Base-by-base conservation (phyloP, 2,113 vertebrate species). In the Nothocercus nigrocapillus region DNA sequence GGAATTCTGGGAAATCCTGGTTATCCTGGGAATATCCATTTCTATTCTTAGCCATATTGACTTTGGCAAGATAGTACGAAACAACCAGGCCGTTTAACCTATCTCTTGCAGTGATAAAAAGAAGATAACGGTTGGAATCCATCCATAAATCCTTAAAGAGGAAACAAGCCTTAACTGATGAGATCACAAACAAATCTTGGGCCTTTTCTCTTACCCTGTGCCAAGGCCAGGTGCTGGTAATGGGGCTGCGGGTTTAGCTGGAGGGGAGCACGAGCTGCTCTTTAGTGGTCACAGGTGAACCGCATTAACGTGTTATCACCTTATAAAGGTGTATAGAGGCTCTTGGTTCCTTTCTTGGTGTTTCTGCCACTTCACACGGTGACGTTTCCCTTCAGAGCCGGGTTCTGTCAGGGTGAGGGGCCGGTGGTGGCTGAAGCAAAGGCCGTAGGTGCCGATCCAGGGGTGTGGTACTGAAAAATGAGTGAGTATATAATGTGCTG, bases 31-130 rank as follows among this genome's bases (percentile, higher is more conserved):
- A 4, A 2, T 3, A 21, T 4, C 47, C 4, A 8, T 28, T 30
- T 40, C 13, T 12, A 3, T 42, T 13, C n/a, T 4, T 5, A 45
- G 13, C 49, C 36, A 2, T 6, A 4, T 6, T 3, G 75, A 38
- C 27, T 7, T 2, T 3, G 42, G 18, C 53, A 11, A 19, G 28
- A 62, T 0, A 34, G 5, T 1, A 0, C 0, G 32, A 10, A 8
- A 22, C 5, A 5, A 2, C 14, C 38, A 1, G 20, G 7, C 2
- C 8, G 20, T 12, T 7, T 6, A 19, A 40, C 1, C 44, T 22
- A 28, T 2, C 69, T 22, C 0, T 4, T 7, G 7, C 25, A 12
- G 67, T 2, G 72, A 14, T 28, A 12, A 19, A 36, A 30, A 27
- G 38, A 11, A 40, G 13, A 42, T 2, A 51, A 5, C 30, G 22